These are phyloP conservation scores for Drosophila gaucha DNA, from an alignment of 2,888 invertebrate genomes.

Conservation along the genomic window DNA sequence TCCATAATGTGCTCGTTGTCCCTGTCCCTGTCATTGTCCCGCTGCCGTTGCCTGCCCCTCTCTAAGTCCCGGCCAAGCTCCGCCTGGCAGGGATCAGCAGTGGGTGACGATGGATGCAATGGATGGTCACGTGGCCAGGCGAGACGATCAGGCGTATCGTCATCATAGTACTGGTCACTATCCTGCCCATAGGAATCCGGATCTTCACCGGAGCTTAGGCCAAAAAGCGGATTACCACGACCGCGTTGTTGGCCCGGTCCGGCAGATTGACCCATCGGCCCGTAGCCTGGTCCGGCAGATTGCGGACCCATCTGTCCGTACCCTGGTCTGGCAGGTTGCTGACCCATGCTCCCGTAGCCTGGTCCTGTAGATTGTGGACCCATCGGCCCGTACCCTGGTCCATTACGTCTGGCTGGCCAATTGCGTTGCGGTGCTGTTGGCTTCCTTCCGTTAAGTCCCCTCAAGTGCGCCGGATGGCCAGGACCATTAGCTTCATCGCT, in stretches of 20 bases:
- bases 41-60: background rate
- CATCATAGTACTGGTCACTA: slow-evolving; percentile 48
- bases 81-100: slow-evolving; percentile 59
- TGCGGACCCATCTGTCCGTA: background rate
- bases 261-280: background rate
- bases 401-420: slow-evolving; percentile 22
- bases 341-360: too few relatives aligned
- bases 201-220: slow-evolving; percentile 35
- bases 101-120: background rate
- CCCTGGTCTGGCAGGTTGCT: background rate
- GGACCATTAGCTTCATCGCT: slow-evolving; percentile 41
- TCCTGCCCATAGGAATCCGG: slow-evolving; percentile 35
- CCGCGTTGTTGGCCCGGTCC: background rate
- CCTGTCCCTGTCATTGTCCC: background rate
- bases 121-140: slow-evolving; percentile 32
- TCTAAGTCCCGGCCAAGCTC: slow-evolving; percentile 27
- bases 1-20: slow-evolving; percentile 19
- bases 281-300: background rate
- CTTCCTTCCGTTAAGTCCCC: slow-evolving; percentile 13
- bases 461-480: background rate
- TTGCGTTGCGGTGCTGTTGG: slow-evolving; percentile 5
- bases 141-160: slow-evolving; percentile 13
- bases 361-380: background rate
- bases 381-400: background rate
- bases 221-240: slow-evolving; percentile 9